Evolutionary conservation across 2,113 vertebrate species (phyloP), one percentile per base, ranked within the genome.

Genomic region (Callipepla squamata): DNA sequence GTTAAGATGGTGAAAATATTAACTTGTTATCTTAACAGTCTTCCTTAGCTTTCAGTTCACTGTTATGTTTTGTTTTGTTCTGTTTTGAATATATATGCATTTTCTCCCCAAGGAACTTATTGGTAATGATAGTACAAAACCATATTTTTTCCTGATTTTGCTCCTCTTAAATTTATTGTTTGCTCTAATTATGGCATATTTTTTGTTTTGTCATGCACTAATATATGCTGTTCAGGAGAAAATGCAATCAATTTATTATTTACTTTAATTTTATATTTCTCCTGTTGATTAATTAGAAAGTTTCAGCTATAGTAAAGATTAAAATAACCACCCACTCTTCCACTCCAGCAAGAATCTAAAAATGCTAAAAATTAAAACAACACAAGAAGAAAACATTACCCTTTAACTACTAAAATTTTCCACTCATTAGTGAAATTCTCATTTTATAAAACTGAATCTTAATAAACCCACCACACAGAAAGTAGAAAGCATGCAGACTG

Each of bases 351-450:
- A 68, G 9, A 72, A 48, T 77, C 30, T 45, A n/a, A 70, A 48
- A 7, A 19, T 7, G 22, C 11, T 74, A 65, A 78, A 59, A 72
- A 22, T 53, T 11, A 69, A 90, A 83, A 50, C 36, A 34, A 19
- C 32, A 21, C 51, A 44, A 80, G 13, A n/a, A 69, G 32, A 26
- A 70, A 65, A 48, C 58, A 65, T 91, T 51, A 63, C n/a, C 5
- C 48, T 30, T 44, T 48, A 70, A 30, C 28, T 67, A 11, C 57
- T 70, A 63, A 34, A 75, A 36, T 68, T 94, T 87, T 47, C 30
- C 28, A 68, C 79, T 93, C n/a, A 72, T 65, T 48, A 80, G 19
- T 65, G 78, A 86, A 91, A 89, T 74, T 57, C n/a, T 81, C 17
- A 23, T 75, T 86, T 82, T 79, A 30, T n/a, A 21, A n/a, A 15